A percentile compares a stretch with the other conserved stretches of the same genome.
phyloP scores from a whole-genome alignment of 37 sponge, comb jelly and placozoan species.

The Theonella swinhoei region DNA sequence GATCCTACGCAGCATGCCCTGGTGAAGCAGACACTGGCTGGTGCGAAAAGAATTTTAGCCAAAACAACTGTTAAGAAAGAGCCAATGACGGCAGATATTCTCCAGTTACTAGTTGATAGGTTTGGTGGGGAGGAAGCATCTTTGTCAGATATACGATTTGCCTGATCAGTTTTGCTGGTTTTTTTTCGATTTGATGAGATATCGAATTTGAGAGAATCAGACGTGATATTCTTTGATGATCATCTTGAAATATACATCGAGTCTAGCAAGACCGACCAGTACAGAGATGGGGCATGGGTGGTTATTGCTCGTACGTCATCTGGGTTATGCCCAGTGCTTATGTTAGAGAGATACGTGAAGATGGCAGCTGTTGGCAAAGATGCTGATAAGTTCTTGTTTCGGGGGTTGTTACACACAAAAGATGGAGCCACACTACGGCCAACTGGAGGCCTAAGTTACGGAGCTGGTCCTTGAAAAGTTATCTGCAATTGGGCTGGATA shows the following conservation, averaged over 20 bases:
- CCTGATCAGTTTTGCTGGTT: constrained; percentile 14
- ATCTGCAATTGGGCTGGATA: not conserved
- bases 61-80: not conserved
- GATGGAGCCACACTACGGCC: not conserved
- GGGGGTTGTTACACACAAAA: constrained; percentile 16
- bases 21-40: constrained; percentile 1
- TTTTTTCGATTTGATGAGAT: constrained; percentile 8
- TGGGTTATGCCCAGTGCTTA: constrained; percentile 1
- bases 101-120: not conserved
- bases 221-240: not conserved
- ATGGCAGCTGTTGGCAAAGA: not conserved
- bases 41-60: constrained; percentile 7
- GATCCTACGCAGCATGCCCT: not conserved
- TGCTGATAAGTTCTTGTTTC: not conserved
- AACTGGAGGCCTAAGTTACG: constrained; percentile 7
- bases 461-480: constrained; percentile 13
- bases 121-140: not conserved
- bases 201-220: not conserved
- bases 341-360: not conserved
- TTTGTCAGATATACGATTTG: constrained; percentile 9
- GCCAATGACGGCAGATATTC: constrained; percentile 36
- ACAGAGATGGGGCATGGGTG: not conserved
- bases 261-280: constrained; percentile 18
- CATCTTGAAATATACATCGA: not conserved
- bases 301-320: not conserved